Percentiles rank a stretch among this genome's conserved stretches.
Conservation (phyloP, 2,797 vertebrate genomes). For the Botia kubotai region DNA sequence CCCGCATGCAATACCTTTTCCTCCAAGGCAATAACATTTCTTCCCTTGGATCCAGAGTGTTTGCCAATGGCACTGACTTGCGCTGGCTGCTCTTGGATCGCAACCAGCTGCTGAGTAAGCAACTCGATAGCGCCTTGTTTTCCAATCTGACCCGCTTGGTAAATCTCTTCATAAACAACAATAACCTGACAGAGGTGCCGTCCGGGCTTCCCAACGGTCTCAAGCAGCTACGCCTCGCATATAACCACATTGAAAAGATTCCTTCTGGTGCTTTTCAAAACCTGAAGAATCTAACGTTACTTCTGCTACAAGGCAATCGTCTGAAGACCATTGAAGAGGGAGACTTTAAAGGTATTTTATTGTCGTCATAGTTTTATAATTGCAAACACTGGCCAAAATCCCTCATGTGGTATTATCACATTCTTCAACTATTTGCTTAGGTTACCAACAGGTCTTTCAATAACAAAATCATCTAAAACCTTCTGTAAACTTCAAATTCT, state of each 20-base stretch:
- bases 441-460: background rate
- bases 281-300: constrained; percentile 73
- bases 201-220: constrained; percentile 71
- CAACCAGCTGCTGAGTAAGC: constrained; percentile 73
- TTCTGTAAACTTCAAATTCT: constrained; percentile 19
- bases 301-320: constrained; percentile 81
- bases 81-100: constrained; percentile 81
- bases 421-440: background rate
- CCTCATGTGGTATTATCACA: background rate
- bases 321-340: constrained; percentile 70
- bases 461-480: constrained; percentile 14
- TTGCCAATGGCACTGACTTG: constrained; percentile 71
- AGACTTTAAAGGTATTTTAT: constrained; percentile 71
- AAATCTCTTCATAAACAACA: constrained; percentile 79
- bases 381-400: background rate
- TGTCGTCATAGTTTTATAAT: background rate
- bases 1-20: constrained; percentile 76
- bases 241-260: constrained; percentile 77
- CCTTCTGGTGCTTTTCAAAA: constrained; percentile 66
- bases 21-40: constrained; percentile 79
- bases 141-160: constrained; percentile 71
- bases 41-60: constrained; percentile 60
- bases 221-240: constrained; percentile 76
- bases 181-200: constrained; percentile 74
- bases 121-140: constrained; percentile 60